Conservation (phyloP, 2,113 vertebrate species). For the Cyphomyrus discorhynchus region DNA sequence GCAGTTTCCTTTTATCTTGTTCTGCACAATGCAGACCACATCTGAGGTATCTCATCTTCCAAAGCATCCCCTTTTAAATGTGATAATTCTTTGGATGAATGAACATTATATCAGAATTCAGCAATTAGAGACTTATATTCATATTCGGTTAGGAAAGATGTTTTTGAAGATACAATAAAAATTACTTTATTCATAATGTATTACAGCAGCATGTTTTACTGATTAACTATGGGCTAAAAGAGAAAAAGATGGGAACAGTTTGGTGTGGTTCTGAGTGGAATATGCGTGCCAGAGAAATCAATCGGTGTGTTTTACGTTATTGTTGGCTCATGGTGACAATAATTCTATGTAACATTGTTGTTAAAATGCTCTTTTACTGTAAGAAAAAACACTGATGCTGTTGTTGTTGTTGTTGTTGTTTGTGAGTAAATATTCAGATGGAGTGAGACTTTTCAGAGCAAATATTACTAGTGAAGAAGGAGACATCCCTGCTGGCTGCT, state of each 20-base stretch:
- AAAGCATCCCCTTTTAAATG: background rate
- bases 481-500: background rate
- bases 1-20: background rate
- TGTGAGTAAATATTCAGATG: conserved; percentile 2
- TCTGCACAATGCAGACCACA: background rate
- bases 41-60: background rate
- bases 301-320: background rate
- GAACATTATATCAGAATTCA: background rate
- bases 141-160: background rate
- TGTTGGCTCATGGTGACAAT: background rate
- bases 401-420: background rate
- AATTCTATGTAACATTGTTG: background rate
- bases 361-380: background rate
- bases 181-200: background rate
- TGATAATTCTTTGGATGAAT: background rate
- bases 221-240: background rate
- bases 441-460: background rate
- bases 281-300: background rate
- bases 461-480: background rate
- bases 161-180: background rate
- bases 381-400: background rate
- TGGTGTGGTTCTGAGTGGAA: background rate
- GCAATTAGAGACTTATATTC: background rate
- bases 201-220: background rate
- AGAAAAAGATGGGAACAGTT: background rate